Evolutionary conservation across 2,888 invertebrate species (phyloP).

Genomic region (Phorcus lineatus): DNA sequence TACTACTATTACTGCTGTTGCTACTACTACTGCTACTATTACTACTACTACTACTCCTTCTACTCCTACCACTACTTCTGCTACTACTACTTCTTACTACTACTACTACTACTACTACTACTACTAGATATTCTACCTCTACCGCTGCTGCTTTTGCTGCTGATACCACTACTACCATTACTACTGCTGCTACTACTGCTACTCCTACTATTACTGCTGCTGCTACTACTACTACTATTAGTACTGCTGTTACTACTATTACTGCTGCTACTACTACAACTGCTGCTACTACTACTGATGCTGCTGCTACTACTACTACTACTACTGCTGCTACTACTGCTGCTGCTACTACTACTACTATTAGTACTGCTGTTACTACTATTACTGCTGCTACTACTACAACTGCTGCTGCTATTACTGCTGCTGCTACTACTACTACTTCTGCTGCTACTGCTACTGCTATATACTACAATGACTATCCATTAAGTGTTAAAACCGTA

Average conservation of each 20-base stretch:
- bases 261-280: constrained; percentile 25
- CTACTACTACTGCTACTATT: constrained; percentile 34
- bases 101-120: no score
- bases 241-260: constrained; percentile 6
- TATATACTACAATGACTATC: no score
- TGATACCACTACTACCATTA: no score
- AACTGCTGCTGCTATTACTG: constrained; percentile 35
- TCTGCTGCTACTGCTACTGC: no score
- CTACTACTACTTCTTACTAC: no score
- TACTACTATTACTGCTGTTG: constrained; percentile 28
- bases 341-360: constrained; percentile 30
- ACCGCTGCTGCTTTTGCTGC: no score
- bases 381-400: constrained; percentile 30
- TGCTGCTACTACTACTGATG: constrained; percentile 32
- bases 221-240: constrained; percentile 28
- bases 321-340: constrained; percentile 35
- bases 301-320: constrained; percentile 35
- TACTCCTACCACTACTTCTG: no score
- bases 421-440: constrained; percentile 20
- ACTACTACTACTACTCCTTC: no score
- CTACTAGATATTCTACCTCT: no score
- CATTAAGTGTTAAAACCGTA: no score
- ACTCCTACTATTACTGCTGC: neutral
- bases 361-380: constrained; percentile 9
- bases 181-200: constrained; percentile 13